A percentile compares a stretch with the other conserved stretches of the same genome.
phyloP scores from a whole-genome alignment of 2,113 vertebrate species.

The Myocastor coypus region DNA sequence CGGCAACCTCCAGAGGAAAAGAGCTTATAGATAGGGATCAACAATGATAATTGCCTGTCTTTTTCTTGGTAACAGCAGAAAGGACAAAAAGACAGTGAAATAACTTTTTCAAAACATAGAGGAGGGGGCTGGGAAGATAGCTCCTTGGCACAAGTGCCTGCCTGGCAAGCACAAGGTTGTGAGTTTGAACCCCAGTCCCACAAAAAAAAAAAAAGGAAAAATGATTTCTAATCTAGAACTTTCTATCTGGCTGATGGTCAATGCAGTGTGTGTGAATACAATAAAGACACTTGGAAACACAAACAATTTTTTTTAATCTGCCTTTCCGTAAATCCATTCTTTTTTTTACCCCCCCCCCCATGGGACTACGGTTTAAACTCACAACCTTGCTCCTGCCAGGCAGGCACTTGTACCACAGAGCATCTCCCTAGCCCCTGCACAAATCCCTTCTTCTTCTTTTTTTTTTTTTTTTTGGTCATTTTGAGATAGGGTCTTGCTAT shows the following conservation, averaged over 20 bases:
- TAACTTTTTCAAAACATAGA: not conserved
- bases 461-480: too few species aligned
- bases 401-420: too few species aligned
- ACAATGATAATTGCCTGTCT: not conserved
- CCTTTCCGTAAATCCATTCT: not conserved
- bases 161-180: too few species aligned
- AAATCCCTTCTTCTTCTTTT: not conserved
- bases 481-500: too few species aligned
- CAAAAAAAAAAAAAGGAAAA: not conserved
- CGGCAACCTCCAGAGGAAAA: not conserved
- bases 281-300: not conserved
- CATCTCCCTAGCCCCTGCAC: too few species aligned
- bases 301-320: not conserved
- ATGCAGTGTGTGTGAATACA: not conserved
- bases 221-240: not conserved
- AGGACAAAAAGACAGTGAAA: slow-evolving; percentile 22
- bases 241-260: not conserved
- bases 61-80: not conserved
- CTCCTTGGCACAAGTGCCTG: too few species aligned
- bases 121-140: too few species aligned
- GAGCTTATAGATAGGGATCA: not conserved
- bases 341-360: too few species aligned
- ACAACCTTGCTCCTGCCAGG: too few species aligned
- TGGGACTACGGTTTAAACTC: too few species aligned
- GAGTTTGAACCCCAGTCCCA: too few species aligned